Base-by-base conservation (phyloP, 2,888 invertebrate species). In the Bembecia ichneumoniformis region DNA sequence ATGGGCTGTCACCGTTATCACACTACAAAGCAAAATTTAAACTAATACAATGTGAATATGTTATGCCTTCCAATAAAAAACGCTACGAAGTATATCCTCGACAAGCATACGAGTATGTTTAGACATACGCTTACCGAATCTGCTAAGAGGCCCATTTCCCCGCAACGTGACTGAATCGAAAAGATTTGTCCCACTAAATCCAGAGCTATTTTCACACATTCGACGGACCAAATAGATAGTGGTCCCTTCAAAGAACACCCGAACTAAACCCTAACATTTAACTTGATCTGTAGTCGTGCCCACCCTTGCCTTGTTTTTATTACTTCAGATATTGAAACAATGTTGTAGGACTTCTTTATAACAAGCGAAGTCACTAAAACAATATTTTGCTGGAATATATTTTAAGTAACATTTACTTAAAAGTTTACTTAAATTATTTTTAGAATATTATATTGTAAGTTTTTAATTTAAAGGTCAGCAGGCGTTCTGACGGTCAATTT, bases 121-220 rank as follows among this genome's bases (percentile, higher is more conserved):
- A 81, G 82, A 81, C 81, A 82, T 73, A 78, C 73, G 74, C 69
- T 76, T 70, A 72, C 67, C 59, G 77, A 83, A 83, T 77, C 77
- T 76, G 76, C 77, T 77, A 78, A 84, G 74, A 79, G 74, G 74
- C 76, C 78, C 75, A 82, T 83, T 74, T 73, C 60, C 60, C 54
- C 67, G 65, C 68, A 74, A 82, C 82, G 82, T 82, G 87, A 87
- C 83, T 76, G 78, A 84, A 77, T 81, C 77, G 75, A 73, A 80
- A 74, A 75, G 82, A 83, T 87, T 84, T 82, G 82, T 87, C 80
- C 74, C 68, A 66, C 72, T 76, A 81, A 83, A 84, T 75, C 83
- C 80, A 66, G 71, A 71, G 75, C 73, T 74, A 79, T 76, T 77
- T 80, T 78, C 78, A 68, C 77, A 74, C 79, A 77, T 77, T 71